Evolutionary conservation across 2,888 invertebrate species (phyloP).

Genomic region (Amitus sp.): DNA sequence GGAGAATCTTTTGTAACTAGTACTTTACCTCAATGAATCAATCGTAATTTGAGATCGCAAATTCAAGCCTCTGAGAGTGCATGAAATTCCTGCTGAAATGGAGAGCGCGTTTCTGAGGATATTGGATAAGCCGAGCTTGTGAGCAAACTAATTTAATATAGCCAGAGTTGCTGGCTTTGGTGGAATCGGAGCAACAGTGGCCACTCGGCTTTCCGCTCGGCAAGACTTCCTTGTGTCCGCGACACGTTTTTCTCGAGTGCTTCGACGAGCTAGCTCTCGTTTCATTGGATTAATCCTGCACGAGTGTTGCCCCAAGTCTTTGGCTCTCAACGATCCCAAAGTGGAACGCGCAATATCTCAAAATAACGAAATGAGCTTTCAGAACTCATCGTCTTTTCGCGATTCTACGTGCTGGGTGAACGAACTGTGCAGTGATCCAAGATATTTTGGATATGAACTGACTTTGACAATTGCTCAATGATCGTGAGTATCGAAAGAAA

Average conservation of each 20-base stretch:
- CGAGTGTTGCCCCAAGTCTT: background rate
- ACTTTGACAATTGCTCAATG: background rate
- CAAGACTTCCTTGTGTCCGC: conserved; percentile 43
- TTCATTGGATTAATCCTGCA: conserved; percentile 13
- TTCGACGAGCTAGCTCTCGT: conserved; percentile 3
- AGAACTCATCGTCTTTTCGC: conserved; percentile 9
- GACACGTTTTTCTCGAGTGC: conserved; percentile 8
- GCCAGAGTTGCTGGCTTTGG: conserved; percentile 49
- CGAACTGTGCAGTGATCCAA: background rate
- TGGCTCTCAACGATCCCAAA: background rate
- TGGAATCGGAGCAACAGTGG: conserved; percentile 59
- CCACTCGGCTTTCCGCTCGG: conserved; percentile 56
- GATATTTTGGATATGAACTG: background rate
- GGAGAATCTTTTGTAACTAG: too few relatives aligned
- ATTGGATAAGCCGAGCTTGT: conserved; percentile 54
- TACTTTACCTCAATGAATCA: too few relatives aligned
- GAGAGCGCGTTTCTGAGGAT: conserved; percentile 24
- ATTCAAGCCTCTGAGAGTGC: too few relatives aligned
- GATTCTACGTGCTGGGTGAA: conserved; percentile 2
- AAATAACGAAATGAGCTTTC: background rate
- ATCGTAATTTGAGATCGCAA: too few relatives aligned
- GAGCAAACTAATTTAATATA: conserved; percentile 61
- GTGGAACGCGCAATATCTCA: background rate
- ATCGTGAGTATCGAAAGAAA: conserved; percentile 8
- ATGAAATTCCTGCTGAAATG: too few relatives aligned